Conservation (phyloP, 2,888 invertebrate species). For the Synanthedon vespiformis region DNA sequence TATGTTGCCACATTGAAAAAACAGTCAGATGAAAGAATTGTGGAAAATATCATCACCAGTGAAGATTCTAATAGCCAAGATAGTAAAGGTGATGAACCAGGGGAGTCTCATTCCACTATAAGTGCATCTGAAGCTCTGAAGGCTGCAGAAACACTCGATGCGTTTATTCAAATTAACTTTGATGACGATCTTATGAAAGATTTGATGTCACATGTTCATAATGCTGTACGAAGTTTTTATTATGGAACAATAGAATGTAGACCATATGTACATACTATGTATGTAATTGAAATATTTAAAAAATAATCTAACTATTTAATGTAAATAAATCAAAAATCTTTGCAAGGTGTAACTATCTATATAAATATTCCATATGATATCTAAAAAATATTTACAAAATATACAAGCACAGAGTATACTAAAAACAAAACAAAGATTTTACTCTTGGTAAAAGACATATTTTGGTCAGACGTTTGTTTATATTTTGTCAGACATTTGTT, state of each 20-base stretch:
- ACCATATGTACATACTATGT: no score
- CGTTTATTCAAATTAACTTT: conserved; percentile 12
- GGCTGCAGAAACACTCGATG: conserved; percentile 11
- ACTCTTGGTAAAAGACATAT: no score
- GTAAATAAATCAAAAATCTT: no score
- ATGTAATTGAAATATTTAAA: no score
- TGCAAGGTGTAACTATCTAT: no score
- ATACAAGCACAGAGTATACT: no score
- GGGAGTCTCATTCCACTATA: conserved; percentile 9
- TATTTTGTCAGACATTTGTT: no score
- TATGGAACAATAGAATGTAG: conserved; percentile 7
- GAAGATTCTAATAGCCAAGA: conserved; percentile 10
- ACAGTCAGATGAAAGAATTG: conserved; percentile 16
- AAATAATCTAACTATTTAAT: no score
- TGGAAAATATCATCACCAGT: conserved; percentile 13
- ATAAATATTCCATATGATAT: no score
- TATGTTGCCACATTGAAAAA: conserved; percentile 13
- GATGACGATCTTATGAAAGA: conserved; percentile 14
- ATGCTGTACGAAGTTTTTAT: conserved; percentile 13
- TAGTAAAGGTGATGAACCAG: conserved; percentile 13
- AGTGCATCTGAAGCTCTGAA: conserved; percentile 12
- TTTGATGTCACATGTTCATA: conserved; percentile 13
- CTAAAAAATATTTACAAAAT: no score
- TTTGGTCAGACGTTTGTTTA: no score
- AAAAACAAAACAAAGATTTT: no score